Conservation (phyloP, 2,797 vertebrate genomes). For the Dermochelys coriacea region DNA sequence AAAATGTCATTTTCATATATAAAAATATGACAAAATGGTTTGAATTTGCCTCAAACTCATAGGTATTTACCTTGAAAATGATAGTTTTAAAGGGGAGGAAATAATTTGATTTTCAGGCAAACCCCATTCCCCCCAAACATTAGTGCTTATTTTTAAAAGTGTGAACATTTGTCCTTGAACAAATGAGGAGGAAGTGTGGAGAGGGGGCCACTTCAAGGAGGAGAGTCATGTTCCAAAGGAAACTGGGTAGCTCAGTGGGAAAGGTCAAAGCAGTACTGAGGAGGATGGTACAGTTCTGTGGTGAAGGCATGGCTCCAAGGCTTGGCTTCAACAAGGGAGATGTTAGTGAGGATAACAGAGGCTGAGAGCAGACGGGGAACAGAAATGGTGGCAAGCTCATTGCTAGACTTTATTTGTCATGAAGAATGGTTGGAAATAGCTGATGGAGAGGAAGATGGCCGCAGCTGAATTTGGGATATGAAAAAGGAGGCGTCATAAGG, state of each 20-base stretch:
- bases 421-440: neutral
- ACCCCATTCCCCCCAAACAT: neutral
- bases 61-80: neutral
- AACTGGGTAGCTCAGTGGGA: neutral
- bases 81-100: neutral
- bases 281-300: neutral
- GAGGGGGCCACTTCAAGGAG: neutral
- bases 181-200: neutral
- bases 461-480: neutral
- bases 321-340: neutral
- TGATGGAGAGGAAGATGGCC: neutral
- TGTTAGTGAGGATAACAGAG: neutral
- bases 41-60: neutral
- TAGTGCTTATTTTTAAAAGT: neutral
- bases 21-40: neutral
- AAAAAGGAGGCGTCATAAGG: neutral
- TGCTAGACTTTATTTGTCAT: neutral
- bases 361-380: neutral
- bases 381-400: neutral
- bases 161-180: neutral
- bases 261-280: neutral
- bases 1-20: neutral
- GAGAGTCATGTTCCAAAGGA: neutral
- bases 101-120: neutral
- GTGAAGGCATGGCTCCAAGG: neutral